Evolutionary conservation across 37 sponge, comb jelly and placozoan genomes (phyloP).

Genomic region (Diacarnus erythraeanus): DNA sequence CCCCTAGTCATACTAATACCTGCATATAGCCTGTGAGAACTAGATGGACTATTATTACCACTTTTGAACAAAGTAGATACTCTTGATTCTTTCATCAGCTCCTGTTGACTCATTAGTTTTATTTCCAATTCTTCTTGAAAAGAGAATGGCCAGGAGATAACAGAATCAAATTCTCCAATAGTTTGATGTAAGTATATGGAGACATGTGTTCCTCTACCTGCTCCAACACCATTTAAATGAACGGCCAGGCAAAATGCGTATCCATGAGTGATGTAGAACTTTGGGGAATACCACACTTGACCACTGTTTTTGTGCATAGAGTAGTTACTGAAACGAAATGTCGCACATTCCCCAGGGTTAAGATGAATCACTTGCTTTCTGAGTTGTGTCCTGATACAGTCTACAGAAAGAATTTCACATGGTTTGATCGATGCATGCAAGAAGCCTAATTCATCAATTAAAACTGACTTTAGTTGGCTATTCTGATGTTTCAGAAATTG

Average conservation of each 20-base stretch:
- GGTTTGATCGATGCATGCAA: constrained; percentile 1
- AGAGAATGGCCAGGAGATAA: constrained; percentile 40
- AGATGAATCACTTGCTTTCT: neutral
- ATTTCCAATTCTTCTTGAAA: constrained; percentile 2
- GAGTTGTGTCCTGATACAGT: constrained; percentile 16
- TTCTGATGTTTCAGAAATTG: neutral
- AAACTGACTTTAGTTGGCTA: neutral
- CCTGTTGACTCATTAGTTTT: constrained; percentile 1
- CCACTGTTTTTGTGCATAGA: constrained; percentile 10
- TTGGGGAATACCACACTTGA: constrained; percentile 19
- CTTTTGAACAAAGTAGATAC: neutral
- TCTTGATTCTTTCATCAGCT: neutral
- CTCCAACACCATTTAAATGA: constrained; percentile 35
- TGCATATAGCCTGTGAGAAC: too few relatives aligned
- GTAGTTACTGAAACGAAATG: constrained; percentile 18
- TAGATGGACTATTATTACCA: too few relatives aligned
- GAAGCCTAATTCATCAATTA: neutral
- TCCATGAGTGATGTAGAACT: constrained; percentile 33
- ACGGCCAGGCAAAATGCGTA: constrained; percentile 46
- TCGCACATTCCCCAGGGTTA: neutral
- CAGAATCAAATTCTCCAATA: constrained; percentile 30
- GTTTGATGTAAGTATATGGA: constrained; percentile 32
- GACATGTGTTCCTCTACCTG: constrained; percentile 44
- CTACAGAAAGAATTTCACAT: constrained; percentile 1
- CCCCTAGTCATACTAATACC: too few relatives aligned